Conservation (phyloP, 2,113 vertebrate species). For the Seriola quinqueradiata region DNA sequence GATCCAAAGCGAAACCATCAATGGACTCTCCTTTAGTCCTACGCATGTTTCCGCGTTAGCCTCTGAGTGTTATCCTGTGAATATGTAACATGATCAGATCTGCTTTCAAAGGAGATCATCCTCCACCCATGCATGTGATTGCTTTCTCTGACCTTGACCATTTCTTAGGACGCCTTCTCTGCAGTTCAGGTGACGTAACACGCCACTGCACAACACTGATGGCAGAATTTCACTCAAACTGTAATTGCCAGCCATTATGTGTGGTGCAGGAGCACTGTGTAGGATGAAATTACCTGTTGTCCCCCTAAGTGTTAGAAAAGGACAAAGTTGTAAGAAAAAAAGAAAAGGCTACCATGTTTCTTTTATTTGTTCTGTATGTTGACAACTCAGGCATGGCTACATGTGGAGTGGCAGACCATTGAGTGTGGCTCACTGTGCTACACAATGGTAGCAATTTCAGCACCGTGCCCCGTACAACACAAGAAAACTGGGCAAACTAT, state of each 20-base stretch:
- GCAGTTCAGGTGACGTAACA: slow-evolving; percentile 72
- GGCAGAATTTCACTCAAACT: slow-evolving; percentile 64
- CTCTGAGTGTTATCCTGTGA: slow-evolving; percentile 54
- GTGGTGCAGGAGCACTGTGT: slow-evolving; percentile 10
- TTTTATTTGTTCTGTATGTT: slow-evolving; percentile 55
- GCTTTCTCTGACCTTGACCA: slow-evolving; percentile 81
- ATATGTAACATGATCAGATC: slow-evolving; percentile 78
- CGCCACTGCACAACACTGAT: slow-evolving; percentile 63
- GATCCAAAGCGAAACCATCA: slow-evolving; percentile 41
- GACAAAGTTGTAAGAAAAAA: slow-evolving; percentile 30
- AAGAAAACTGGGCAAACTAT: slow-evolving; percentile 75
- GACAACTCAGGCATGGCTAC: slow-evolving; percentile 37
- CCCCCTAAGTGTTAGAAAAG: slow-evolving; percentile 40
- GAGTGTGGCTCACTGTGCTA: slow-evolving; percentile 48
- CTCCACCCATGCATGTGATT: slow-evolving; percentile 80
- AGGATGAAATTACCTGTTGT: slow-evolving; percentile 47
- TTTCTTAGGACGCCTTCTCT: slow-evolving; percentile 66
- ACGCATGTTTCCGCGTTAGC: slow-evolving; percentile 18
- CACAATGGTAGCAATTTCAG: slow-evolving; percentile 72
- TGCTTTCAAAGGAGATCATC: slow-evolving; percentile 72
- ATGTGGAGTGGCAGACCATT: slow-evolving; percentile 33
- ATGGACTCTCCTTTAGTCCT: slow-evolving; percentile 11
- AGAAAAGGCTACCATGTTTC: slow-evolving; percentile 32
- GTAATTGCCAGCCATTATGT: slow-evolving; percentile 63
- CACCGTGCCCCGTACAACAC: slow-evolving; percentile 59